A percentile compares a stretch with the other conserved stretches of the same genome.
Conservation (phyloP, 1,140 invertebrate genomes). For the Tetragonula clypearis region DNA sequence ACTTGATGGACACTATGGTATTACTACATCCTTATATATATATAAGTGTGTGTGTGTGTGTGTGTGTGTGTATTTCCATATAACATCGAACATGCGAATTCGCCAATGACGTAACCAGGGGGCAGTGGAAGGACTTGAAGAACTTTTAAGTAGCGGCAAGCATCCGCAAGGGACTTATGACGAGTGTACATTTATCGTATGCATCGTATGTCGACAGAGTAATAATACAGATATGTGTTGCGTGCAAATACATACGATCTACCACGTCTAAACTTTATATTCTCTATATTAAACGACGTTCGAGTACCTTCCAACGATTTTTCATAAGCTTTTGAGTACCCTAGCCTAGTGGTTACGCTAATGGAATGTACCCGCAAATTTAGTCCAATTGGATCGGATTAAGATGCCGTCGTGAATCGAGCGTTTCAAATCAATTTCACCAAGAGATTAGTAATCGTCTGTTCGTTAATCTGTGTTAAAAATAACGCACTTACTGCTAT, state of each 20-base stretch:
- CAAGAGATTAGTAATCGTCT: slow-evolving; percentile 4
- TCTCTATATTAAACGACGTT: slow-evolving; percentile 14
- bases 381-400: slow-evolving; percentile 61
- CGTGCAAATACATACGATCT: slow-evolving; percentile 28
- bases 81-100: slow-evolving; percentile 28
- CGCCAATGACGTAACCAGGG: background rate
- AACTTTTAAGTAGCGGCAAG: slow-evolving; percentile 23
- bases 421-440: background rate
- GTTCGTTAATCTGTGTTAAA: background rate
- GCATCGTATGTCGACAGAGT: background rate
- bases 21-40: background rate
- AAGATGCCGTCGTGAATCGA: slow-evolving; percentile 44
- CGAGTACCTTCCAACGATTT: slow-evolving; percentile 18
- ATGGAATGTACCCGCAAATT: slow-evolving; percentile 61
- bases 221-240: slow-evolving; percentile 37
- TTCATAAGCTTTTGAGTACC: slow-evolving; percentile 32
- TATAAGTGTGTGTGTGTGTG: too few species aligned
- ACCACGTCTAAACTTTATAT: slow-evolving; percentile 15
- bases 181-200: slow-evolving; percentile 14
- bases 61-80: background rate
- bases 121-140: slow-evolving; percentile 15
- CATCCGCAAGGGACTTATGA: background rate
- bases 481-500: background rate
- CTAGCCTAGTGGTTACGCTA: slow-evolving; percentile 50
- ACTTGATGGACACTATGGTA: background rate